phyloP scores from a whole-genome alignment of 2,797 vertebrate species.

The Halcyon leucocephala region DNA sequence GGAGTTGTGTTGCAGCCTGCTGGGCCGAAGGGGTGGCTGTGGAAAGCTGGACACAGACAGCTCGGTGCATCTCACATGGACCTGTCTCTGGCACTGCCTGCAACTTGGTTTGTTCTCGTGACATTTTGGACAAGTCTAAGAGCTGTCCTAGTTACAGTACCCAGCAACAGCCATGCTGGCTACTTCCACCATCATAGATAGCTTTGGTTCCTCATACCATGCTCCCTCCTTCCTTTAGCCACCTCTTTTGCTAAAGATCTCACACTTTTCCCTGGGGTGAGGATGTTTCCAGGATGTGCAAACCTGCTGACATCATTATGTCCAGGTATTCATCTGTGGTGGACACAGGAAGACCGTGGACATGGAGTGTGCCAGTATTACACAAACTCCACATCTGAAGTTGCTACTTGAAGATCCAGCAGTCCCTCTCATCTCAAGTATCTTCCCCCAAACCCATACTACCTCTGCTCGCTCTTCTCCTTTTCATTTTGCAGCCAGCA shows the following conservation, averaged over 20 bases:
- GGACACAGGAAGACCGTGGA: not conserved
- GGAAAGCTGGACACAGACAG: not conserved
- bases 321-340: not conserved
- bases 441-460: not conserved
- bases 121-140: not conserved
- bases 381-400: not conserved
- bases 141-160: not conserved
- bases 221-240: not conserved
- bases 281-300: not conserved
- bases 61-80: rapidly evolving
- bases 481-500: slow-evolving; percentile 12
- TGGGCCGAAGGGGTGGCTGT: not conserved
- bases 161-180: not conserved
- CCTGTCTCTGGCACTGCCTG: not conserved
- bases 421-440: not conserved
- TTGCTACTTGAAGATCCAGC: not conserved
- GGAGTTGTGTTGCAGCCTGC: not conserved
- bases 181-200: not conserved
- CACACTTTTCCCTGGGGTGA: not conserved
- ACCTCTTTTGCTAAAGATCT: not conserved
- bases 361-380: not conserved
- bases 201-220: not conserved
- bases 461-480: not conserved
- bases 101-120: not conserved
- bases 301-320: not conserved